Evolutionary conservation across 2,113 vertebrate genomes (phyloP).

Genomic region (Rhombomys opimus): DNA sequence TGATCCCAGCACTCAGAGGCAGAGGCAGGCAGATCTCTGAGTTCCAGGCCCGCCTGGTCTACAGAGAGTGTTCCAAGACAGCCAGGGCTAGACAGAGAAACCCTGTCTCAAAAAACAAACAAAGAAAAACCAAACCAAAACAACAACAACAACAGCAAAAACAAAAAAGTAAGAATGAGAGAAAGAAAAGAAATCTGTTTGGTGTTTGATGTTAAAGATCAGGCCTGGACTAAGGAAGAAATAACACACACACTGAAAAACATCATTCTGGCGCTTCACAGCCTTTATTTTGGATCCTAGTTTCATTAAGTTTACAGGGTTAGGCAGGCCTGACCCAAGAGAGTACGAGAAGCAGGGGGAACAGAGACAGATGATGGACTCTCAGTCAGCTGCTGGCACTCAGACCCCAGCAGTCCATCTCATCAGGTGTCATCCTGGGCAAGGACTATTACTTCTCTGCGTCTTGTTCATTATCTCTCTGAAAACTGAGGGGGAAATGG

Average conservation of each 20-base stretch:
- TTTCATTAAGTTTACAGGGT: not conserved
- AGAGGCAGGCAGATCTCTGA: too few species aligned
- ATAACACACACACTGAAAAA: not conserved
- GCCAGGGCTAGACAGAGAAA: too few species aligned
- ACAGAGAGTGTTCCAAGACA: too few species aligned
- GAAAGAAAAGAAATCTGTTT: too few species aligned
- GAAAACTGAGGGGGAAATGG: not conserved
- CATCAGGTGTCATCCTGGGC: not conserved
- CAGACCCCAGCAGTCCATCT: not conserved
- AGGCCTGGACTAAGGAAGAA: not conserved
- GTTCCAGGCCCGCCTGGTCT: too few species aligned
- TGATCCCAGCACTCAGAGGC: too few species aligned
- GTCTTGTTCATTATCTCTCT: slow-evolving; percentile 1
- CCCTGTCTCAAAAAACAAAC: too few species aligned
- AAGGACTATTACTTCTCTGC: not conserved
- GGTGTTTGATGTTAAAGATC: not conserved
- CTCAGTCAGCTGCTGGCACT: too few species aligned
- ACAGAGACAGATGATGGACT: not conserved
- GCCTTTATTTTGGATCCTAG: slow-evolving; percentile 9
- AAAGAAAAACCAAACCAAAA: too few species aligned
- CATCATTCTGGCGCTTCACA: not conserved
- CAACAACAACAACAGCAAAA: not conserved
- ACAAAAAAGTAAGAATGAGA: not conserved
- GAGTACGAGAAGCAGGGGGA: not conserved
- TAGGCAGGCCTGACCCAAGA: not conserved